Conservation (phyloP, 2,888 invertebrate species). For the Lasioglossum lativentre region DNA sequence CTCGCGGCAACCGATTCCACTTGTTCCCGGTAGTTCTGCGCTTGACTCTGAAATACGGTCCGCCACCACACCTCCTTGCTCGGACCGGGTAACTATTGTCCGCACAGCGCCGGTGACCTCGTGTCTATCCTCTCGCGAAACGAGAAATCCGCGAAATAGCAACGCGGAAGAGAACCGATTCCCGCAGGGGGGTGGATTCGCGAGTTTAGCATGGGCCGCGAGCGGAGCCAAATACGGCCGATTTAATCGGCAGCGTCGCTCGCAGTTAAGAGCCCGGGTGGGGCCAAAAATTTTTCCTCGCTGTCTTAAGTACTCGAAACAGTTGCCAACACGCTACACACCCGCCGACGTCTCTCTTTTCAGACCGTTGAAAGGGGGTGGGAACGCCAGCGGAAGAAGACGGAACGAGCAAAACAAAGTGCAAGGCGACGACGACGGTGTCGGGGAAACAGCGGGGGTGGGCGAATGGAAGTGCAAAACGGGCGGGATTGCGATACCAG, state of each 20-base stretch:
- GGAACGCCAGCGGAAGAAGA: constrained; percentile 42
- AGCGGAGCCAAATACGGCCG: background rate
- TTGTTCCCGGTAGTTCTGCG: constrained; percentile 78
- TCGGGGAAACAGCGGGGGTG: constrained; percentile 11
- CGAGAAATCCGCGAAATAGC: background rate
- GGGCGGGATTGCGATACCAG: constrained; percentile 28
- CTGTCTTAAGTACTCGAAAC: constrained; percentile 78
- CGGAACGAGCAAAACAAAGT: constrained; percentile 52
- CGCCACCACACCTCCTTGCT: constrained; percentile 81
- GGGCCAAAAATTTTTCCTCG: constrained; percentile 67
- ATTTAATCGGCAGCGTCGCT: constrained; percentile 21
- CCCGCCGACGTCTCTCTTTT: constrained; percentile 18
- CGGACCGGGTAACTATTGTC: constrained; percentile 77
- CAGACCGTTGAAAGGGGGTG: constrained; percentile 10
- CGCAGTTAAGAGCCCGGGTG: background rate
- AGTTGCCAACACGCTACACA: constrained; percentile 73
- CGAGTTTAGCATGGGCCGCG: background rate
- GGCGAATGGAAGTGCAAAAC: constrained; percentile 18
- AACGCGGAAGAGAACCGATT: background rate
- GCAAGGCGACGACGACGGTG: constrained; percentile 44
- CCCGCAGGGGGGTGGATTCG: too few species aligned
- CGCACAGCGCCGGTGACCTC: constrained; percentile 14
- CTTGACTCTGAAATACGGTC: constrained; percentile 82
- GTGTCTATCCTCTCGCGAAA: background rate
- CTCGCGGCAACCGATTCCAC: constrained; percentile 55